Conservation (phyloP, 1,140 invertebrate species). For the Drosophila kepulauana region DNA sequence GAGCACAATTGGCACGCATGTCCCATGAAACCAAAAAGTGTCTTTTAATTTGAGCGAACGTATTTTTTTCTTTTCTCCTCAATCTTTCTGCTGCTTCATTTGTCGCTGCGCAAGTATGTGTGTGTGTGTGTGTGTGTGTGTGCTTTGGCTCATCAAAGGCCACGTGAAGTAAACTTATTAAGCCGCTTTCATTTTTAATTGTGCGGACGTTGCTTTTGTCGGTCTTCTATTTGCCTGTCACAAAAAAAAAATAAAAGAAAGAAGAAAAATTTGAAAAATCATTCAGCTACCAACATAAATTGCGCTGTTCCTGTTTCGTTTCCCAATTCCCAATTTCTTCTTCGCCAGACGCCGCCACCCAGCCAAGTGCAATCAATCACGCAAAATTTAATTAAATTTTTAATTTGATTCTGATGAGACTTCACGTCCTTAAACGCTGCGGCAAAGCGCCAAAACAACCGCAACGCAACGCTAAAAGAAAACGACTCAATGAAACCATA, state of each 20-base stretch:
- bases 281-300: conserved; percentile 57
- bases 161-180: conserved; percentile 66
- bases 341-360: conserved; percentile 1
- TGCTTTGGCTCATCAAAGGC: conserved; percentile 64
- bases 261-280: conserved; percentile 50
- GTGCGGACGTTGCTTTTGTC: conserved; percentile 49
- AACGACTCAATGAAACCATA: conserved; percentile 8
- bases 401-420: conserved; percentile 40
- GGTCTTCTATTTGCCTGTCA: conserved; percentile 61
- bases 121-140: background rate
- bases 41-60: conserved; percentile 66
- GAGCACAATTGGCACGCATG: conserved; percentile 70
- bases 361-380: conserved; percentile 76
- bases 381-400: conserved; percentile 77
- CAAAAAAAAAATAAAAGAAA: conserved; percentile 20
- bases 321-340: background rate
- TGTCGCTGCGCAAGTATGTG: background rate
- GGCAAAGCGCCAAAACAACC: conserved; percentile 20
- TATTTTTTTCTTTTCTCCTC: conserved; percentile 19
- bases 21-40: conserved; percentile 65
- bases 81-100: background rate
- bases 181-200: conserved; percentile 80
- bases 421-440: conserved; percentile 12
- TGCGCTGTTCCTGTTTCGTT: conserved; percentile 18
- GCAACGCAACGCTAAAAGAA: conserved; percentile 5